A percentile compares a stretch with the other conserved stretches of the same genome.
These are phyloP conservation scores for Coptodon bakossiorum DNA, from an alignment of 2,113 vertebrate genomes.

Conservation along the genomic window DNA sequence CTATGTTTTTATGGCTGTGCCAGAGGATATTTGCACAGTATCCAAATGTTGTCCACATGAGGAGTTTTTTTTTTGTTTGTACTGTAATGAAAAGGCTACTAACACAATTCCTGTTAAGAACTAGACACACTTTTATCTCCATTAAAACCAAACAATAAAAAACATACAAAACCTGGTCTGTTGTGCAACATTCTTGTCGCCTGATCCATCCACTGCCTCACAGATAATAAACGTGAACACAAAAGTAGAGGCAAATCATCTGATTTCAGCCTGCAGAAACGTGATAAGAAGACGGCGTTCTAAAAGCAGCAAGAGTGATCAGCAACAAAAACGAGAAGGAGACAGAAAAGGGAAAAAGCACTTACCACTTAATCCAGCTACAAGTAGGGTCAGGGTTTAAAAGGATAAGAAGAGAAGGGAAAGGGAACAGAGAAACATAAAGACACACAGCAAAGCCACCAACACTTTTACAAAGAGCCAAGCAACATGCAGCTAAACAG, in stretches of 20 bases:
- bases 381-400: constrained; percentile 70
- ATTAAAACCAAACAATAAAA: neutral
- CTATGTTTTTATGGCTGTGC: neutral
- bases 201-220: neutral
- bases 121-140: neutral
- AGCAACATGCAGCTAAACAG: constrained; percentile 2
- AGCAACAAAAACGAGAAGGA: constrained; percentile 57
- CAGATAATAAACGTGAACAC: neutral
- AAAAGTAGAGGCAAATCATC: neutral
- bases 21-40: neutral
- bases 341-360: constrained; percentile 63
- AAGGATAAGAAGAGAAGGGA: constrained; percentile 90
- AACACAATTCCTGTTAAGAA: neutral
- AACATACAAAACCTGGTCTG: neutral
- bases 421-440: constrained; percentile 92
- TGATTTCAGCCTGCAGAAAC: neutral
- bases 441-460: constrained; percentile 91
- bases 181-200: neutral
- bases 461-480: constrained; percentile 63
- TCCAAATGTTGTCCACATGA: neutral
- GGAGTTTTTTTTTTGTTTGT: rapidly evolving
- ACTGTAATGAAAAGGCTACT: neutral
- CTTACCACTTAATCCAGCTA: constrained; percentile 86
- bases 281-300: neutral
- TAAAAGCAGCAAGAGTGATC: constrained; percentile 51